A percentile compares a stretch with the other conserved stretches of the same genome.
phyloP scores from a whole-genome alignment of 2,797 vertebrate genomes.

The Odontamblyopus lacepedii region DNA sequence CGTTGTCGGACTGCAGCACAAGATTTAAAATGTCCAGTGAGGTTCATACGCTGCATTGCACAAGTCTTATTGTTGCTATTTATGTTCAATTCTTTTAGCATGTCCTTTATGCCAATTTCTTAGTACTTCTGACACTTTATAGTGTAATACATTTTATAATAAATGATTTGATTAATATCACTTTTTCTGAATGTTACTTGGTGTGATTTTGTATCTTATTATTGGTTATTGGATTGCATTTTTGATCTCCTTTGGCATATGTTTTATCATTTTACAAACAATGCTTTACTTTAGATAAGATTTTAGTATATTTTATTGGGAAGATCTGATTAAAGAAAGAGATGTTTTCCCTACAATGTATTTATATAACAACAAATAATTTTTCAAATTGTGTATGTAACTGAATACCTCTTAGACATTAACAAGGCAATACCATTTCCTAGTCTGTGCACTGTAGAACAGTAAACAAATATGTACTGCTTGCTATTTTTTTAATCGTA shows the following conservation, averaged over 20 bases:
- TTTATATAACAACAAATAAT: not conserved
- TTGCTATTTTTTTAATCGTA: not conserved
- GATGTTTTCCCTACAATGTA: too few species aligned
- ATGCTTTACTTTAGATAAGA: too few species aligned
- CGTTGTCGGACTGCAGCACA: slow-evolving; percentile 18
- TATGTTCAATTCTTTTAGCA: slow-evolving; percentile 78
- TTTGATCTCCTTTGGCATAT: not conserved
- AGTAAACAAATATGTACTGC: not conserved
- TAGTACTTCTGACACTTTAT: slow-evolving; percentile 89
- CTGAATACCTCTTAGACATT: not conserved
- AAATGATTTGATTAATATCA: slow-evolving; percentile 75
- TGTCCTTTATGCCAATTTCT: slow-evolving; percentile 84
- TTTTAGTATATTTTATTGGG: too few species aligned
- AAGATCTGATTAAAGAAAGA: too few species aligned
- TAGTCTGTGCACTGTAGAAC: not conserved
- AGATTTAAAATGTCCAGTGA: slow-evolving; percentile 26
- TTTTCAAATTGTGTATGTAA: not conserved
- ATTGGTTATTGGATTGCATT: not conserved
- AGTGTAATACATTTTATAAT: slow-evolving; percentile 86
- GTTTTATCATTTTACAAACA: too few species aligned
- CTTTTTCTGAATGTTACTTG: not conserved
- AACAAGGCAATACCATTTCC: not conserved
- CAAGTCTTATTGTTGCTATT: slow-evolving; percentile 73
- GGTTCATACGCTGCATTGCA: slow-evolving; percentile 70
- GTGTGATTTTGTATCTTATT: not conserved